Conservation (phyloP, 1,140 invertebrate species). For the Helicoverpa zea region DNA sequence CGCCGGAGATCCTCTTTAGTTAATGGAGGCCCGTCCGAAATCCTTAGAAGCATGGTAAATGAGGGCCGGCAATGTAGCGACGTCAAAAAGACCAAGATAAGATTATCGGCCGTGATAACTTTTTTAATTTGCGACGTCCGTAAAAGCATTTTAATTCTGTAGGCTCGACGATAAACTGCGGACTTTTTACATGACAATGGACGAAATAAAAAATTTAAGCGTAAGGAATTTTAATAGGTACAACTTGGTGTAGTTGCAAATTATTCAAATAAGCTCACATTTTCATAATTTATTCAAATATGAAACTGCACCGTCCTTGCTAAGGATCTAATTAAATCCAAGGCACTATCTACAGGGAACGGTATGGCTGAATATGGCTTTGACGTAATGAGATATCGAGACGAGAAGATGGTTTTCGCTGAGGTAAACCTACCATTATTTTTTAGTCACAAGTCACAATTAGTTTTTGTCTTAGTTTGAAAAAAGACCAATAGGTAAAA, state of each 20-base stretch:
- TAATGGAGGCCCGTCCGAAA: constrained; percentile 78
- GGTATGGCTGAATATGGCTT: neutral
- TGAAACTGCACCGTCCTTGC: constrained; percentile 11
- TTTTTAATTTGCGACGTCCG: constrained; percentile 59
- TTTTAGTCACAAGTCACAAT: neutral
- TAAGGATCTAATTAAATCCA: constrained; percentile 30
- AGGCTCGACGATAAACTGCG: constrained; percentile 6
- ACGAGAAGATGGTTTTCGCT: constrained; percentile 2
- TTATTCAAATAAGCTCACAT: constrained; percentile 28
- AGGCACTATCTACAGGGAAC: constrained; percentile 16
- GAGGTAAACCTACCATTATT: constrained; percentile 22
- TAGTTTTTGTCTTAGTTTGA: neutral
- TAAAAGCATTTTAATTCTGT: constrained; percentile 43
- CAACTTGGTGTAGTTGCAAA: constrained; percentile 8
- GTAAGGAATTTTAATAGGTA: constrained; percentile 7
- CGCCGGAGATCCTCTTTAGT: constrained; percentile 76
- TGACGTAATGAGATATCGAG: constrained; percentile 21
- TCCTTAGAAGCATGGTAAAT: constrained; percentile 74
- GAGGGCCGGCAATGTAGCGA: constrained; percentile 66
- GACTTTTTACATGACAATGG: constrained; percentile 37
- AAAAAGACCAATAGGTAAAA: neutral
- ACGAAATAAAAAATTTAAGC: constrained; percentile 4
- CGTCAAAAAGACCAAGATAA: constrained; percentile 61
- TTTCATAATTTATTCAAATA: constrained; percentile 40
- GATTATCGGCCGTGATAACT: constrained; percentile 60